Base-by-base conservation (phyloP, 1,140 invertebrate genomes). In the Drepana arcuata region DNA sequence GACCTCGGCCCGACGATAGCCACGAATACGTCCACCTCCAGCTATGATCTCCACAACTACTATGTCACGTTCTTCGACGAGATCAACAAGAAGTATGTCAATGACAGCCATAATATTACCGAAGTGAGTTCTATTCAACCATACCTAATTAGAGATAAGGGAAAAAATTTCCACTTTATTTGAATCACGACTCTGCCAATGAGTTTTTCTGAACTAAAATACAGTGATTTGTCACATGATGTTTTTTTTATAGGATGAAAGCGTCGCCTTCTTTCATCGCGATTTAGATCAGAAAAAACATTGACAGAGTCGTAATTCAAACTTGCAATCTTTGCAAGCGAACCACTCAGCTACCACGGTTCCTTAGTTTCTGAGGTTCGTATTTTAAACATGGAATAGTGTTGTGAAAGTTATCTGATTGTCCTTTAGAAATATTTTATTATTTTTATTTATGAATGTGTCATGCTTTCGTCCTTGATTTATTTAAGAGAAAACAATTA, bases 41-140 rank as follows among this genome's bases (percentile, higher is more conserved):
- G 52, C 41, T 27, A 21, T 14, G 50, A 66, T 14, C 25, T 40
- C 3, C 53, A 61, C n/a, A 49, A 55, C 35, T 52, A 57, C 39
- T 72, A 64, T 35, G 48, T 72, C 39, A 78, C 70, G 0, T 63
- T 67, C 35, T 66, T 58, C 43, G 59, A 73, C 30, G 64, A 65
- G 10, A 38, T 36, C 23, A 56, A 38, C 14, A 48, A 55, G 7
- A 39, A 40, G 18, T 70, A 65, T 26, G 34, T 64, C 21, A 72
- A 67, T 31, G 25, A 44, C 27, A 61, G 56, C 2, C 42, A 52
- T 0, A 70, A 72, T 48, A 35, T 23, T 16, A 73, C 64, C 6
- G 56, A 73, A 63, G 72, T n/a, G n/a, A n/a, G n/a, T n/a, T n/a
- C n/a, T n/a, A n/a, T n/a, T n/a, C n/a, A n/a, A n/a, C n/a, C n/a